phyloP scores from a whole-genome alignment of 2,888 invertebrate species.

The Nesidiocoris tenuis region DNA sequence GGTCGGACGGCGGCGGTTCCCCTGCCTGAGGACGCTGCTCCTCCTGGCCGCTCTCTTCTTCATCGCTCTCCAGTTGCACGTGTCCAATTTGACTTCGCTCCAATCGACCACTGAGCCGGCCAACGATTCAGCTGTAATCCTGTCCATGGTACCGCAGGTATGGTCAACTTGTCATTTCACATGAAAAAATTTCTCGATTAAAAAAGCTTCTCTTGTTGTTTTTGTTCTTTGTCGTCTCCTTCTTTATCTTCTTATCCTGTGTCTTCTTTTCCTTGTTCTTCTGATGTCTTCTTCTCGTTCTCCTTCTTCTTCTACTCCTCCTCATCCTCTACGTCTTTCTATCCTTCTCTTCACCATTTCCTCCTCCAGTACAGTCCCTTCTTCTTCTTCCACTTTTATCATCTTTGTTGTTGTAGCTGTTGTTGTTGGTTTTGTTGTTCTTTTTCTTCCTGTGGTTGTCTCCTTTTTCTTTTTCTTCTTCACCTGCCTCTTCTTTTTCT shows the following conservation, averaged over 20 bases:
- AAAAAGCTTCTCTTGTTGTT: not conserved
- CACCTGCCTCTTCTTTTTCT: too few species aligned
- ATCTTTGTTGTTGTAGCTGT: too few species aligned
- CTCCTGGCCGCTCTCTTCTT: conserved; percentile 61
- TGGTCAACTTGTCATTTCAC: not conserved
- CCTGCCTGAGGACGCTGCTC: conserved; percentile 56
- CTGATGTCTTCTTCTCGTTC: not conserved
- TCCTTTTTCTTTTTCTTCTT: too few species aligned
- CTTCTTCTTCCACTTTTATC: not conserved
- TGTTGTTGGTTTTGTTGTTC: too few species aligned
- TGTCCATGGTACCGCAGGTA: conserved; percentile 77
- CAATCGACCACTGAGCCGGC: conserved; percentile 48
- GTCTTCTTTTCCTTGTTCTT: not conserved
- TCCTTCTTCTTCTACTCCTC: not conserved
- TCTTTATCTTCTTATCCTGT: not conserved
- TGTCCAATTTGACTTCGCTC: conserved; percentile 58
- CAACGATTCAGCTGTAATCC: conserved; percentile 75
- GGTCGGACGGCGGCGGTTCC: conserved; percentile 46
- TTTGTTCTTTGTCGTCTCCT: not conserved
- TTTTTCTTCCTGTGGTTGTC: too few species aligned
- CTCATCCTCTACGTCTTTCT: not conserved
- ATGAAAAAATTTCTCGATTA: not conserved
- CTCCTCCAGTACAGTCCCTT: not conserved
- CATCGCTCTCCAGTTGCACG: conserved; percentile 64
- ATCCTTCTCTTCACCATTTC: not conserved